Conservation (phyloP, 2,113 vertebrate genomes). For the Burhinus bistriatus region DNA sequence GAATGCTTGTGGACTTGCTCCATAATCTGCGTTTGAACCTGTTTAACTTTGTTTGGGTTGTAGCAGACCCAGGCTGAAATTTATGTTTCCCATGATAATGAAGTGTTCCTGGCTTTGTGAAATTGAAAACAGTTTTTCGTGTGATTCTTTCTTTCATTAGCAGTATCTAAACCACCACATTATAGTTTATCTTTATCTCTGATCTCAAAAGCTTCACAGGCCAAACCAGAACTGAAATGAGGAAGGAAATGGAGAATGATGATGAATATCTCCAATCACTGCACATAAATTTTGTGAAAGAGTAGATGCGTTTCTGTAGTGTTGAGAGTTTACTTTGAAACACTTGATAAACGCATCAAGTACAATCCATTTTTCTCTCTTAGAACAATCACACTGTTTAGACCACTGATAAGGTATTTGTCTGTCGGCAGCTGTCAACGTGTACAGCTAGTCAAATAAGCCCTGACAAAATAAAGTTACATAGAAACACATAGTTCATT, state of each 20-base stretch:
- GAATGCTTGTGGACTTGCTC: background rate
- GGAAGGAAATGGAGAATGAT: background rate
- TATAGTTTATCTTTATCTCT: background rate
- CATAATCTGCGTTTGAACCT: background rate
- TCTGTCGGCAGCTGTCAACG: background rate
- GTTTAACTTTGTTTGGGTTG: background rate
- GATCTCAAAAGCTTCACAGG: background rate
- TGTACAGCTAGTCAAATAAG: background rate
- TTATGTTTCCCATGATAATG: background rate
- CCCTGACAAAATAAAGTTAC: conserved; percentile 17
- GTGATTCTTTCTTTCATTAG: background rate
- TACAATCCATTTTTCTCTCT: background rate
- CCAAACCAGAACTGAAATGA: background rate
- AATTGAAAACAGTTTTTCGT: background rate
- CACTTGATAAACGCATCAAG: background rate
- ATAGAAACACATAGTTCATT: background rate
- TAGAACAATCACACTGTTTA: background rate
- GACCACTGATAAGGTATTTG: conserved; percentile 12
- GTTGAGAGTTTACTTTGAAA: background rate
- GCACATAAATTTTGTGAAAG: background rate
- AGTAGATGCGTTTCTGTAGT: background rate
- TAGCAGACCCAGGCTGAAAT: background rate
- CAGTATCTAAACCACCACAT: background rate
- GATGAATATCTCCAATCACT: background rate
- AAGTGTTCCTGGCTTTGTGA: background rate